Percentiles rank a stretch among this genome's conserved stretches.
phyloP scores from a whole-genome alignment of 2,888 invertebrate species.

The Tricholauxania praeusta region DNA sequence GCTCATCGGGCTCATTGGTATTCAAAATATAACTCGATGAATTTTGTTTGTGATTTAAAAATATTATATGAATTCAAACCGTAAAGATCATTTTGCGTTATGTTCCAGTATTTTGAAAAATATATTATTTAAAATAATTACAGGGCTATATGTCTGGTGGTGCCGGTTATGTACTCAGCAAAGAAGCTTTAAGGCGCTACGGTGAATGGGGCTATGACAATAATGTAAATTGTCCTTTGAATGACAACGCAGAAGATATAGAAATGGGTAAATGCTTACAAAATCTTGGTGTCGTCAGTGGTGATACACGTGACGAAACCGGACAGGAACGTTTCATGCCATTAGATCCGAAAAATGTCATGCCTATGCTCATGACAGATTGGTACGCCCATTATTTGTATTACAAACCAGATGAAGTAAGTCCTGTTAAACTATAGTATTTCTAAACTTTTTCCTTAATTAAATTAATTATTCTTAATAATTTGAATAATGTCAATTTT shows the following conservation, averaged over 20 bases:
- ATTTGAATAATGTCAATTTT: no score
- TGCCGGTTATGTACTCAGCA: constrained; percentile 93
- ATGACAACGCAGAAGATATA: constrained; percentile 62
- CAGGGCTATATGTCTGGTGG: constrained; percentile 93
- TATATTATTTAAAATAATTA: constrained; percentile 27
- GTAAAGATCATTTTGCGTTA: no score
- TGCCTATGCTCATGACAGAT: constrained; percentile 79
- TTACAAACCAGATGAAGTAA: constrained; percentile 70
- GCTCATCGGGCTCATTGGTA: constrained; percentile 64
- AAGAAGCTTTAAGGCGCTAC: constrained; percentile 81
- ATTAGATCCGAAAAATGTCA: constrained; percentile 79
- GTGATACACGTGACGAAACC: constrained; percentile 87
- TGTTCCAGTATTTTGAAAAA: no score
- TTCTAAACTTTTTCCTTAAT: not conserved
- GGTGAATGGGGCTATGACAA: constrained; percentile 80
- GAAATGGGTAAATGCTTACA: constrained; percentile 80
- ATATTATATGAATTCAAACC: not conserved
- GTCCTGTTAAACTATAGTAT: no score
- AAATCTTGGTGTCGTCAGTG: constrained; percentile 86
- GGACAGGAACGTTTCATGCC: constrained; percentile 95
- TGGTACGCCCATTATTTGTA: constrained; percentile 97
- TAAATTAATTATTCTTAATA: not conserved
- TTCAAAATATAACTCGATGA: no score
- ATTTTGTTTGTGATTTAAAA: no score
- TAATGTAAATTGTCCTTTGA: constrained; percentile 68